Evolutionary conservation across 2,888 invertebrate species (phyloP), one percentile per base, ranked within the genome.

Genomic region (Agrochola macilenta): DNA sequence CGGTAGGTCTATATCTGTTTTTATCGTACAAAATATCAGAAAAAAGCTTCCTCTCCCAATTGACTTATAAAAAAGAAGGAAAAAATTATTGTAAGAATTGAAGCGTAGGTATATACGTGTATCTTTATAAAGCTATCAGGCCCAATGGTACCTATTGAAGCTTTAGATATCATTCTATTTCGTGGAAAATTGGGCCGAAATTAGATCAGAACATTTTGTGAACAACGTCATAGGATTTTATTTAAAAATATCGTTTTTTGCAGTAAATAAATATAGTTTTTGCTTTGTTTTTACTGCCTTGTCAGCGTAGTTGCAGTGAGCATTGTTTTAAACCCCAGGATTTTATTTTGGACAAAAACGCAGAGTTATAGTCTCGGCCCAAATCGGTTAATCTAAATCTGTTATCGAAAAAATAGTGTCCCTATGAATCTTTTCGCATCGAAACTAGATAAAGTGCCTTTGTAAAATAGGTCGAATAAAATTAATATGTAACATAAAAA

Each of bases 1-100:
- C 82, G 78, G 74, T 77, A 80, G 71, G 46, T 71, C 52, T 57
- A 78, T 74, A 76, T 52, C 5, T 39, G 69, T 79, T 86, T 77
- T 69, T 74, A 68, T 74, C 69, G 63, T 64, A 78, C 60, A 80
- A 76, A 76, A 87, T 79, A 78, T 66, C 58, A 43, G 52, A 77
- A 68, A 70, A 69, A 79, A 72, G 64, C 46, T 68, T 63, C 9
- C 43, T 20, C 43, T 76, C 60, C 57, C 58, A 58, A 79, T 72
- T 35, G 61, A 52, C 66, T 79, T 70, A 68, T 76, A 74, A 82
- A 58, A 84, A 70, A n/a, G 12, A 65, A 66, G 9, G 46, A 17
- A 71, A 76, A 58, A 70, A 76, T 74, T 64, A 72, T 69, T 74
- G 65, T 64, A 30, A n/a, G 66, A 77, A 72, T 79, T 74, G 71